phyloP scores from a whole-genome alignment of 1,140 invertebrate species.

The Stegodyphus dumicola region DNA sequence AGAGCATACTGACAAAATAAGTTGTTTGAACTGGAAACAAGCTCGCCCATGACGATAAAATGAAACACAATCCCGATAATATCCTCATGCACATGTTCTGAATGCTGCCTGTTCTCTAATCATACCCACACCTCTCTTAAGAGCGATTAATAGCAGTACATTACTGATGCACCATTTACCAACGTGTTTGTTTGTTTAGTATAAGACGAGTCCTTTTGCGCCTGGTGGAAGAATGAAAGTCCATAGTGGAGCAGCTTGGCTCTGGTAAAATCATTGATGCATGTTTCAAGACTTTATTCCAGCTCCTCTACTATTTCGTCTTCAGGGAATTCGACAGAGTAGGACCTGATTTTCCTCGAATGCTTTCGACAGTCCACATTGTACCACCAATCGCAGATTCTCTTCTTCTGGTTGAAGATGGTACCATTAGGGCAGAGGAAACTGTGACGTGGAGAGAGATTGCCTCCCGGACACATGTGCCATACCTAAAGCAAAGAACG shows the following conservation, averaged over 20 bases:
- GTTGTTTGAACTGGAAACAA: no score
- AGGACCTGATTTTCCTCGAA: constrained; percentile 19
- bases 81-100: no score
- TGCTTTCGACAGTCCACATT: constrained; percentile 66
- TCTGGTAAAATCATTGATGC: background rate
- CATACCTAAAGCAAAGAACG: constrained; percentile 51
- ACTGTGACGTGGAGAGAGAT: constrained; percentile 52
- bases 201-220: background rate
- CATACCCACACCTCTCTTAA: no score
- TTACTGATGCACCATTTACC: background rate
- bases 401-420: constrained; percentile 63
- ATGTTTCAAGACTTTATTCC: background rate
- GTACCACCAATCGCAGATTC: constrained; percentile 64
- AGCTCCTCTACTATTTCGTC: background rate
- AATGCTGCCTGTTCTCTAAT: no score
- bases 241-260: background rate
- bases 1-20: no score
- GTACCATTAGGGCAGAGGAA: constrained; percentile 62
- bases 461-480: constrained; percentile 63
- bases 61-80: no score
- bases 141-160: background rate
- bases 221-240: background rate
- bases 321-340: background rate
- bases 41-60: no score
- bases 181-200: background rate